Conservation (phyloP, 2,888 invertebrate genomes). For the Corbicula japonica region DNA sequence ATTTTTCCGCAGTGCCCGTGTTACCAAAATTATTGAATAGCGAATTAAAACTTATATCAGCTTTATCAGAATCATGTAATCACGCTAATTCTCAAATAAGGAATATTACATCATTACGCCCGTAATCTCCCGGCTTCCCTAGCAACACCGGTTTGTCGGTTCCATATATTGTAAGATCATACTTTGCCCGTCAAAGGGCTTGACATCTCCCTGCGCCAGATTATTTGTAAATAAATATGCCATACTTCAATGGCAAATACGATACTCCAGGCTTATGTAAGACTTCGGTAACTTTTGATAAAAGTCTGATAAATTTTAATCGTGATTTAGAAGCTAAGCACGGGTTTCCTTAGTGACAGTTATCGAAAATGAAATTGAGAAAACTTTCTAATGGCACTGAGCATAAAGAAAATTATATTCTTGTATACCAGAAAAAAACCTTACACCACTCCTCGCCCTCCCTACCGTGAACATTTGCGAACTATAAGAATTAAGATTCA, state of each 20-base stretch:
- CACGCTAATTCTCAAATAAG: conserved; percentile 29
- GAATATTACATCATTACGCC: conserved; percentile 34
- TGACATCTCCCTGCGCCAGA: conserved; percentile 52
- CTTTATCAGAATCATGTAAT: conserved; percentile 43
- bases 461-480: too few species aligned
- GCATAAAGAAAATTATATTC: too few species aligned
- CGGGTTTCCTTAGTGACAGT: conserved; percentile 18
- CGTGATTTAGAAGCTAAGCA: conserved; percentile 23
- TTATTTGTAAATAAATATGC: conserved; percentile 51
- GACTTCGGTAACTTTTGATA: conserved; percentile 30
- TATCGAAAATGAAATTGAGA: too few species aligned
- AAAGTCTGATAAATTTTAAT: conserved; percentile 43
- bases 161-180: conserved; percentile 32
- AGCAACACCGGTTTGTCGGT: conserved; percentile 33
- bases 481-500: too few species aligned
- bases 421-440: too few species aligned
- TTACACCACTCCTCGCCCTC: too few species aligned
- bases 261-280: conserved; percentile 37
- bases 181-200: conserved; percentile 44
- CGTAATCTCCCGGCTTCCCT: conserved; percentile 24
- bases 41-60: conserved; percentile 49
- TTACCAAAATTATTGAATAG: conserved; percentile 42
- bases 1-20: conserved; percentile 12
- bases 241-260: conserved; percentile 35
- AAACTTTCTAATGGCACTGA: too few species aligned